Evolutionary conservation across 2,113 vertebrate species (phyloP), one percentile per base, ranked within the genome.

Genomic region (Myotis yumanensis): DNA sequence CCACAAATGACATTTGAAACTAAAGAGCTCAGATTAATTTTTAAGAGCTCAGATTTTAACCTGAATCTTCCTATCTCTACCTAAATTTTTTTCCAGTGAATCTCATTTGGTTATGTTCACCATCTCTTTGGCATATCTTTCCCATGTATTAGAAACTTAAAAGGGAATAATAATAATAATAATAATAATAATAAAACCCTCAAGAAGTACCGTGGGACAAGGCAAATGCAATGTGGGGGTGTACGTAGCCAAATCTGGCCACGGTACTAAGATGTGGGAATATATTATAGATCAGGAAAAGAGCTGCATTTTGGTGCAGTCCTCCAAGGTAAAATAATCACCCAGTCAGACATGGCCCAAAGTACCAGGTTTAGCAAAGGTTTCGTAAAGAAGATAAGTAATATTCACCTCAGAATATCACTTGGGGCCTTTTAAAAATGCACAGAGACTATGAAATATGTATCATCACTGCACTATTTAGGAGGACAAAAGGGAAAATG

Each of bases 41-140:
- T 93, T 32, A 91, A 87, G 28, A 82, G 46, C 76, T 88, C n/a
- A 69, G 20, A 62, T 91, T 82, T 82, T 72, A 86, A 95, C 11
- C 0, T 64, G 62, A 89, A 86, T 43, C 51, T 12, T 76, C n/a
- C 37, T n/a, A 62, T 69, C 35, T 85, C 82, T 91, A 37, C 18
- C 64, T 90, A 75, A 48, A 57, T 54, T 68, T 89, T 89, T 20
- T 84, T 25, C n/a, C 22, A 51, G 11, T 59, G 23, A 64, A 54
- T 3, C 16, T 79, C 54, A 75, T 51, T 68, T 51, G 37, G 46
- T 69, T 64, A 66, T 40, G 7, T 59, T 75, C 15, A 7, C 22
- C 7, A 68, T 76, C 22, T 88, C 71, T 90, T 37, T 71, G 71
- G 69, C 11, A 75, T 90, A 17, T 48, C 7, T 80, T 93, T 83